Base-by-base conservation (phyloP, 2,888 invertebrate species). In the Sabatieria punctata region DNA sequence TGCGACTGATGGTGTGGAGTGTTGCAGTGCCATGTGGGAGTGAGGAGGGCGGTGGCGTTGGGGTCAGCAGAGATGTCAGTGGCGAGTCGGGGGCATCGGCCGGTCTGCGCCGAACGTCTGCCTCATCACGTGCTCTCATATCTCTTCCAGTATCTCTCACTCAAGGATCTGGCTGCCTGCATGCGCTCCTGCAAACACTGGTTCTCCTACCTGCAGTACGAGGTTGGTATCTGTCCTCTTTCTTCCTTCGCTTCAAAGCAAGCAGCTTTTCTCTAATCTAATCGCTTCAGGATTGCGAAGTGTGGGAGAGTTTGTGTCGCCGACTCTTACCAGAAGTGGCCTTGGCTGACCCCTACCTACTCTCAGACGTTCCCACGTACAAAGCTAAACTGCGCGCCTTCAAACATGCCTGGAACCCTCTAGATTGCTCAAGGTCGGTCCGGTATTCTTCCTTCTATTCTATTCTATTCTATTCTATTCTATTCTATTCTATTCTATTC, bases 401-500 rank as follows among this genome's bases (percentile, higher is more conserved):
- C 69, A 80, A 80, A 65, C 85, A 89, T 70, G 83, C 93, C 0
- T 97, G 95, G 95, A 95, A 88, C 69, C 85, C 89, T 11, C 80
- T 82, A 66, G 95, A 97, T 68, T 89, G 91, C 67, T 95, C 93
- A 43, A 77, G 57, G 55, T 59, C 42, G n/a, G 27, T 15, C 15
- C 3, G 1, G 18, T 35, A 43, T 13, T 23, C 18, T 41, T 25
- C 15, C 18, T 37, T 33, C 26, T 41, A 26, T n/a, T n/a, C n/a
- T n/a, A n/a, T n/a, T n/a, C n/a, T n/a, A n/a, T n/a, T n/a, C n/a
- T n/a, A n/a, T n/a, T n/a, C n/a, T n/a, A n/a, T n/a, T n/a, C n/a
- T n/a, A n/a, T n/a, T n/a, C n/a, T n/a, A n/a, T n/a, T n/a, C n/a
- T n/a, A n/a, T n/a, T n/a, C n/a, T n/a, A n/a, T n/a, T n/a, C n/a